phyloP scores from a whole-genome alignment of 2,888 invertebrate species.

The Cephus nigrinus region DNA sequence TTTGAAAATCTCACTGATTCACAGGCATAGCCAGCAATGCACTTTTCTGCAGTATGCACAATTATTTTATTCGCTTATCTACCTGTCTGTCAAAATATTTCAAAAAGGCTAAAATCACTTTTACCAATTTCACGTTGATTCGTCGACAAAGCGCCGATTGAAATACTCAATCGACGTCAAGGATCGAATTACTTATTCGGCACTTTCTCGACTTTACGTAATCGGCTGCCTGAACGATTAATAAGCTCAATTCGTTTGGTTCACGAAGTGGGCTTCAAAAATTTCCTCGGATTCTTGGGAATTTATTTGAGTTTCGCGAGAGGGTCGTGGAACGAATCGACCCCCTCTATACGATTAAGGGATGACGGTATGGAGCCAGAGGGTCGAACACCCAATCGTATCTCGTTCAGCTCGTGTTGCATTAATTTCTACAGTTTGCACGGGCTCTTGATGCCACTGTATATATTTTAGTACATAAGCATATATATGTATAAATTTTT shows the following conservation, averaged over 20 bases:
- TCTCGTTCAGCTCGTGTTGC: background rate
- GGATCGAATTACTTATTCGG: background rate
- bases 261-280: background rate
- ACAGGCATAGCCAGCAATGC: background rate
- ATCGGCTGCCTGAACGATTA: background rate
- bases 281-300: background rate
- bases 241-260: background rate
- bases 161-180: background rate
- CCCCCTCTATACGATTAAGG: background rate
- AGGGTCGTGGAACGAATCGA: constrained; percentile 5
- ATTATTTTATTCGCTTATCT: background rate
- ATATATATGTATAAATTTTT: background rate
- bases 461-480: background rate
- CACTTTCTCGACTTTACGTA: background rate
- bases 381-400: background rate
- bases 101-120: background rate
- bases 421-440: background rate
- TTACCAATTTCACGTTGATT: background rate
- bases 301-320: background rate
- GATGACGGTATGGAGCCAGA: background rate
- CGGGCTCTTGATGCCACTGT: background rate
- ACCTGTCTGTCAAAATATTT: background rate
- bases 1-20: background rate
- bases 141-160: background rate
- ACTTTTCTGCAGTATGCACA: background rate